Evolutionary conservation across 2,797 vertebrate species (phyloP).

Genomic region (Pelochelys cantorii): DNA sequence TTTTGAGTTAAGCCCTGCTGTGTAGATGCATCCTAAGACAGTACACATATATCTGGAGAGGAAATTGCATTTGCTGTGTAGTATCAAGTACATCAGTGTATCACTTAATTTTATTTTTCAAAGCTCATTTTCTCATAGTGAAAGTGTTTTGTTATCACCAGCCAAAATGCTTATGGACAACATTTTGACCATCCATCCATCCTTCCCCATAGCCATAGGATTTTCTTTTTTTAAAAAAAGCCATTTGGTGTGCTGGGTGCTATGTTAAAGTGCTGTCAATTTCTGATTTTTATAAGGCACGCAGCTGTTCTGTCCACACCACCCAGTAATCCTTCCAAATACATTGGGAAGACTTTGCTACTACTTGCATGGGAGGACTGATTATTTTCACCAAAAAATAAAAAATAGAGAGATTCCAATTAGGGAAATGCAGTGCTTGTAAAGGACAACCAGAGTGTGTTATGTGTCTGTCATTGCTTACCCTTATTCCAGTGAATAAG

Average conservation of each 20-base stretch:
- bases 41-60: neutral
- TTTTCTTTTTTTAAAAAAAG: constrained; percentile 63
- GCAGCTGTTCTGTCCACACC: constrained; percentile 55
- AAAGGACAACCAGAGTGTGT: constrained; percentile 58
- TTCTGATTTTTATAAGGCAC: constrained; percentile 49
- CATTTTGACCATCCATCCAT: constrained; percentile 70
- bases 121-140: constrained; percentile 64
- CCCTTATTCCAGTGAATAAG: constrained; percentile 56
- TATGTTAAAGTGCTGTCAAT: constrained; percentile 61
- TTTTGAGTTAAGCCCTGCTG: too few species aligned
- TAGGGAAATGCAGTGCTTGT: constrained; percentile 48
- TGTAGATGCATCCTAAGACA: neutral
- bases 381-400: constrained; percentile 63
- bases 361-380: constrained; percentile 23
- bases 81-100: constrained; percentile 54
- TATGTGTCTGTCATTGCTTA: constrained; percentile 55
- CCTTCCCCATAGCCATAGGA: constrained; percentile 64
- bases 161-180: constrained; percentile 70
- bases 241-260: constrained; percentile 63
- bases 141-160: constrained; percentile 70
- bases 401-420: constrained; percentile 58
- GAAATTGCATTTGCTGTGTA: neutral
- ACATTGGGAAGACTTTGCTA: constrained; percentile 38
- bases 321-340: constrained; percentile 58
- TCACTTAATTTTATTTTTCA: constrained; percentile 62